Conservation (phyloP, 2,797 vertebrate genomes). For the Sternarchorhynchus goeldii region DNA sequence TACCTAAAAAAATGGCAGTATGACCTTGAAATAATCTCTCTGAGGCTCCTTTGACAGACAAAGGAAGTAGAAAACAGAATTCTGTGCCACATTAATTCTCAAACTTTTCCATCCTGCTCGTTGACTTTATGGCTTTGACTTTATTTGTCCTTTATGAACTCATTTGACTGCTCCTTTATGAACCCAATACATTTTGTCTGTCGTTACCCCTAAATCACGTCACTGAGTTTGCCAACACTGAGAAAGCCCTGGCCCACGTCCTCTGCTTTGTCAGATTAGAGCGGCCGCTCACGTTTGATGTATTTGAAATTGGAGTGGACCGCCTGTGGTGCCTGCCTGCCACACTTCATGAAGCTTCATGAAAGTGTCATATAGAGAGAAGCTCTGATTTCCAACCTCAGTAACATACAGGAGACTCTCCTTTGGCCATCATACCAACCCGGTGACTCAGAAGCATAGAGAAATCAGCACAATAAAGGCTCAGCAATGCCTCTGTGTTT, state of each 20-base stretch:
- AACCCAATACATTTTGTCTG: conserved; percentile 19
- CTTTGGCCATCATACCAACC: conserved; percentile 49
- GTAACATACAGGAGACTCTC: conserved; percentile 61
- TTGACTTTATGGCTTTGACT: neutral
- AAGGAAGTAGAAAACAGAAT: conserved; percentile 26
- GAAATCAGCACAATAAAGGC: conserved; percentile 25
- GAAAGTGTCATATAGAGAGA: conserved; percentile 57
- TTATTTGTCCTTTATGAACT: conserved; percentile 1
- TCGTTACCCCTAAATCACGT: conserved; percentile 9
- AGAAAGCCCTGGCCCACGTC: conserved; percentile 56
- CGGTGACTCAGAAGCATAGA: conserved; percentile 48
- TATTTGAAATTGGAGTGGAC: conserved; percentile 51
- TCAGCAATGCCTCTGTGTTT: conserved; percentile 6
- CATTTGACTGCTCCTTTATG: conserved; percentile 13
- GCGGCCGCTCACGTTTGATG: conserved; percentile 63
- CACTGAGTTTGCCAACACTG: conserved; percentile 47
- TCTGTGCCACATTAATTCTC: conserved; percentile 27
- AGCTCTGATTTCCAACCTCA: conserved; percentile 60
- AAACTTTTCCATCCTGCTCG: conserved; percentile 18
- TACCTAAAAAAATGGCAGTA: conserved; percentile 18
- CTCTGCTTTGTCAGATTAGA: conserved; percentile 65
- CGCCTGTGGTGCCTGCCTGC: conserved; percentile 67
- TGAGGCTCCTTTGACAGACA: neutral
- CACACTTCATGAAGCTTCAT: conserved; percentile 68
- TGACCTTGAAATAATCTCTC: conserved; percentile 31